phyloP scores from a whole-genome alignment of 2,797 vertebrate genomes.

The Percopsis omiscomaycus region DNA sequence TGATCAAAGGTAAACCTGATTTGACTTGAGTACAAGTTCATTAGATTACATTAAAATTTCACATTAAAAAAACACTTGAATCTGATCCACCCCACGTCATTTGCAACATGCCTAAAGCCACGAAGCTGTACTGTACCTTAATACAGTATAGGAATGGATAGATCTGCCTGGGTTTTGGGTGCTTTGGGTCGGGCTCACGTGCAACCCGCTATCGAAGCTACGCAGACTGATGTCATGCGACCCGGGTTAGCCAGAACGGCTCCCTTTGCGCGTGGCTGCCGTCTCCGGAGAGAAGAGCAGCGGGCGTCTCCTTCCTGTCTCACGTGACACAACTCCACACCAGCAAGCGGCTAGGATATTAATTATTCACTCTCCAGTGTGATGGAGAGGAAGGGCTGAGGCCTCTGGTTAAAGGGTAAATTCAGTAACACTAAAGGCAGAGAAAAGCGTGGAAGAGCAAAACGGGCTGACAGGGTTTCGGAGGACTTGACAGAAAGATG shows the following conservation, averaged over 20 bases:
- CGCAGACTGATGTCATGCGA: constrained; percentile 6
- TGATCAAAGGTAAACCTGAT: too few species aligned
- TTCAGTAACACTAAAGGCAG: constrained; percentile 27
- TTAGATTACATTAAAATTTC: too few species aligned
- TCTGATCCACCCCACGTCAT: too few species aligned
- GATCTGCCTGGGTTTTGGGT: constrained; percentile 10
- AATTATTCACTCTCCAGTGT: constrained; percentile 73
- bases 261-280: constrained; percentile 8
- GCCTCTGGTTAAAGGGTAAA: constrained; percentile 41
- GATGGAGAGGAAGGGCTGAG: constrained; percentile 40
- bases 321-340: constrained; percentile 72
- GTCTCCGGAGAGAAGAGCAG: constrained; percentile 34
- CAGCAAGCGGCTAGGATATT: constrained; percentile 60
- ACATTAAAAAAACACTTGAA: neutral
- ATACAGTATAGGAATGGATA: too few species aligned
- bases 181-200: constrained; percentile 29
- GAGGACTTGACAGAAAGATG: constrained; percentile 5
- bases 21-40: too few species aligned
- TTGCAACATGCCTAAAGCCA: neutral
- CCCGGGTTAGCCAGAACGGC: constrained; percentile 13
- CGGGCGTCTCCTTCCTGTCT: constrained; percentile 62
- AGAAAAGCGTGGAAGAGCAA: constrained; percentile 15
- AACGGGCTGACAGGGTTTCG: neutral
- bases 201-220: constrained; percentile 25
- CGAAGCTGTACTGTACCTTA: neutral